phyloP scores from a whole-genome alignment of 2,797 vertebrate species.

The Peromyscus aztecus region DNA sequence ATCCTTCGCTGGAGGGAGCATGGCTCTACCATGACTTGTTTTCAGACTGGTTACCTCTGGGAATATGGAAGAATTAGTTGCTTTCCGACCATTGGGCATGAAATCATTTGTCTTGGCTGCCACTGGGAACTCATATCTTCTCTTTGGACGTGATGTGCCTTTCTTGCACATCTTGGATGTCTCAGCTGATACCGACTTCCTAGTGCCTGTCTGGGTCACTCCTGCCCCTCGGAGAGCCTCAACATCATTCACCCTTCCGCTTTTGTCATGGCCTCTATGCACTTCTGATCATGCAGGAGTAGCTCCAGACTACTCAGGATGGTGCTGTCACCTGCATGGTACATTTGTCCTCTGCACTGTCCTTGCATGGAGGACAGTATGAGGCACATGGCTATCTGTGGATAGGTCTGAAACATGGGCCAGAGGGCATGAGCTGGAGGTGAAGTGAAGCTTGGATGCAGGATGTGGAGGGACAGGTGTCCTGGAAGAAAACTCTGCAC shows the following conservation, averaged over 20 bases:
- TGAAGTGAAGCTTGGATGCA: not conserved
- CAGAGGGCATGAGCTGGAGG: not conserved
- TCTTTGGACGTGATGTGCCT: too few relatives aligned
- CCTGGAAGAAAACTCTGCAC: not conserved
- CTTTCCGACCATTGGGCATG: accelerated
- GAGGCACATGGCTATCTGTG: not conserved
- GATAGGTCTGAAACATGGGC: not conserved
- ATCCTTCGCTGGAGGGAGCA: accelerated
- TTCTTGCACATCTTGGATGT: too few relatives aligned
- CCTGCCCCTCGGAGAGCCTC: not conserved
- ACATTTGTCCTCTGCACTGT: too few relatives aligned
- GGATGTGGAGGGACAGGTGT: not conserved
- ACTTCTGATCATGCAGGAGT: not conserved
- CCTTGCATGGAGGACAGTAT: not conserved
- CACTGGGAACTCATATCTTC: accelerated
- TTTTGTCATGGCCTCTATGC: not conserved
- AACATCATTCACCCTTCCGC: accelerated
- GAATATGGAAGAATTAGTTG: not conserved
- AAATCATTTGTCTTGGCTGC: not conserved
- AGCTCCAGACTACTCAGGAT: not conserved
- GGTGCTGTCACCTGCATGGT: not conserved
- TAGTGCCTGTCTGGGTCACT: not conserved
- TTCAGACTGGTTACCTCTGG: not conserved
- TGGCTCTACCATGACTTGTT: accelerated
- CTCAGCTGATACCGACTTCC: not conserved